phyloP scores from a whole-genome alignment of 2,113 vertebrate genomes.

The Gyps fulvus region DNA sequence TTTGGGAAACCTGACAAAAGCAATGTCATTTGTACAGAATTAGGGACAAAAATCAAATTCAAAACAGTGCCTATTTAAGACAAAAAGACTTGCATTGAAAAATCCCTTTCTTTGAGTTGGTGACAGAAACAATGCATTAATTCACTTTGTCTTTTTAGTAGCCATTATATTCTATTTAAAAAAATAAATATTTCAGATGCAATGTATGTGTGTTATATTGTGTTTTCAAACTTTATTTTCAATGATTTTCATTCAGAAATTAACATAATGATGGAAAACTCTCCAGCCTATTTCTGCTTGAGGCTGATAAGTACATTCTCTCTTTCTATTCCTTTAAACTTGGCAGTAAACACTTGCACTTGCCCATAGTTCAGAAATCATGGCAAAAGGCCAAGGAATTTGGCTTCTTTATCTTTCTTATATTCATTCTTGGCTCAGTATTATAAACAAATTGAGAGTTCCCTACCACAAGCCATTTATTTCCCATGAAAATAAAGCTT shows the following conservation, averaged over 20 bases:
- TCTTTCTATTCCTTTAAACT: background rate
- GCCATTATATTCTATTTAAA: background rate
- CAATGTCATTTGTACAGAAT: background rate
- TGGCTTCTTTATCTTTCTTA: background rate
- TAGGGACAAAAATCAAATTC: background rate
- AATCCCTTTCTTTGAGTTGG: background rate
- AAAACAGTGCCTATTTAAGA: background rate
- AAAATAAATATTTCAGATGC: background rate
- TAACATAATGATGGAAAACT: slow-evolving; percentile 1
- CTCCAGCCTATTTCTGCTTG: background rate
- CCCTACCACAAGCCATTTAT: background rate
- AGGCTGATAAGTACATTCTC: background rate
- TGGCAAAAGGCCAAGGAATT: background rate
- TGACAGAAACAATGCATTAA: background rate
- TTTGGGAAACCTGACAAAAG: background rate
- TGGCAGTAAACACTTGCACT: background rate
- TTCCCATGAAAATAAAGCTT: background rate
- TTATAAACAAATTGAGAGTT: background rate
- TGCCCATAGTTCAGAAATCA: background rate
- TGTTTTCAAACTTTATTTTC: background rate
- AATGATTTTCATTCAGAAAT: background rate
- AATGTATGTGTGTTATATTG: background rate
- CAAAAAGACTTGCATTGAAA: background rate
- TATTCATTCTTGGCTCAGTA: background rate
- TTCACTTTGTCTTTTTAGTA: background rate